Evolutionary conservation across 2,888 invertebrate genomes (phyloP).

Genomic region (Epinotia ramella): DNA sequence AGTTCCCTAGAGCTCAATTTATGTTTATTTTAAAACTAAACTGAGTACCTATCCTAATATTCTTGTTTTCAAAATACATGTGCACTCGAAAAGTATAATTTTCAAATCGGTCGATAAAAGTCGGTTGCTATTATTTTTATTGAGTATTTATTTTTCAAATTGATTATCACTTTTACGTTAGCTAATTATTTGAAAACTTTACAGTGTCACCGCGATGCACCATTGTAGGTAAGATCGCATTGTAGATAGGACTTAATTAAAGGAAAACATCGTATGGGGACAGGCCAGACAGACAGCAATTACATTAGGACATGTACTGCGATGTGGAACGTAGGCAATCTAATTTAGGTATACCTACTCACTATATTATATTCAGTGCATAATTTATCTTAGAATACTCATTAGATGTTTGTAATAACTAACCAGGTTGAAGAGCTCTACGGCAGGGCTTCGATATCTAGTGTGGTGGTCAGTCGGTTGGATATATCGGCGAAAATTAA

Average conservation of each 20-base stretch:
- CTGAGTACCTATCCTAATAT: no score
- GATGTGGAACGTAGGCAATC: background rate
- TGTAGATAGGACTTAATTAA: background rate
- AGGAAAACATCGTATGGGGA: conserved; percentile 4
- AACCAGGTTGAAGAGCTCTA: no score
- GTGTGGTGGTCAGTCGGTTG: no score
- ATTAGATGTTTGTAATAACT: background rate
- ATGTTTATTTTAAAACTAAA: no score
- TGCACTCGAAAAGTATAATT: no score
- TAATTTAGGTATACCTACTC: background rate
- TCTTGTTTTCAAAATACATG: no score
- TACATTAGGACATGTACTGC: background rate
- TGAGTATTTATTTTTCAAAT: background rate
- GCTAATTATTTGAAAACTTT: background rate
- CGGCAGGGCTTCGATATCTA: no score
- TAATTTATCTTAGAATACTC: background rate
- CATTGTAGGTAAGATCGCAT: background rate
- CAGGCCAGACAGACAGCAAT: background rate
- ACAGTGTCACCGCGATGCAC: background rate
- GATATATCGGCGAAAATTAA: no score
- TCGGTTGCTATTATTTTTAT: no score
- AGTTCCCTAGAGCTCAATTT: no score
- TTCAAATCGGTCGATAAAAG: no score
- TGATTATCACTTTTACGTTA: background rate
- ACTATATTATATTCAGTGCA: background rate